Percentiles rank a stretch among this genome's conserved stretches.
phyloP scores from a whole-genome alignment of 2,888 invertebrate species.

The Bombylius major region DNA sequence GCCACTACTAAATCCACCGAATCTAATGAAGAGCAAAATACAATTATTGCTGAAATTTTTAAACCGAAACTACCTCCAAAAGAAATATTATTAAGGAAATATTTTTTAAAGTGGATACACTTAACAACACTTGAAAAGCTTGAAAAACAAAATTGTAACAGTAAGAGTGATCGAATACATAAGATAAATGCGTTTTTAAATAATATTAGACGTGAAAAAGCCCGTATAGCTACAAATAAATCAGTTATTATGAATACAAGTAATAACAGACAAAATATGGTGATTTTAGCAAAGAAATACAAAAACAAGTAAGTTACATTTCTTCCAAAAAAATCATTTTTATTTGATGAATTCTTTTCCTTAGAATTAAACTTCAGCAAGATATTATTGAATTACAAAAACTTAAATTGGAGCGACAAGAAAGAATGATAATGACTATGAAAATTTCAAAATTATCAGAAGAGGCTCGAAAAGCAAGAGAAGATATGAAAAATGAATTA shows the following conservation, averaged over 20 bases:
- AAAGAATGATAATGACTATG: conserved; percentile 57
- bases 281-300: conserved; percentile 25
- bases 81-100: conserved; percentile 21
- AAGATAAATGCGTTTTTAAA: conserved; percentile 34
- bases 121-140: conserved; percentile 31
- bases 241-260: not conserved
- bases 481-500: conserved; percentile 44
- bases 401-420: conserved; percentile 56
- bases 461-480: conserved; percentile 47
- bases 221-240: conserved; percentile 11
- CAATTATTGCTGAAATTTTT: conserved; percentile 28
- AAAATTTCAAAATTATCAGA: conserved; percentile 56
- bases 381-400: conserved; percentile 60
- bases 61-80: conserved; percentile 10
- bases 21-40: conserved; percentile 24
- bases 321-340: not conserved
- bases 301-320: conserved; percentile 28
- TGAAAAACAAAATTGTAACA: conserved; percentile 24
- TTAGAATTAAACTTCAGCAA: conserved; percentile 54
- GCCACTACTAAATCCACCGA: conserved; percentile 9
- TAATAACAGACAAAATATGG: not conserved
- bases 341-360: not conserved
- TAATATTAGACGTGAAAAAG: conserved; percentile 30
- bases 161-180: conserved; percentile 23
- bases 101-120: conserved; percentile 33